Base-by-base conservation (phyloP, 2,113 vertebrate species). In the Vidua chalybeata region DNA sequence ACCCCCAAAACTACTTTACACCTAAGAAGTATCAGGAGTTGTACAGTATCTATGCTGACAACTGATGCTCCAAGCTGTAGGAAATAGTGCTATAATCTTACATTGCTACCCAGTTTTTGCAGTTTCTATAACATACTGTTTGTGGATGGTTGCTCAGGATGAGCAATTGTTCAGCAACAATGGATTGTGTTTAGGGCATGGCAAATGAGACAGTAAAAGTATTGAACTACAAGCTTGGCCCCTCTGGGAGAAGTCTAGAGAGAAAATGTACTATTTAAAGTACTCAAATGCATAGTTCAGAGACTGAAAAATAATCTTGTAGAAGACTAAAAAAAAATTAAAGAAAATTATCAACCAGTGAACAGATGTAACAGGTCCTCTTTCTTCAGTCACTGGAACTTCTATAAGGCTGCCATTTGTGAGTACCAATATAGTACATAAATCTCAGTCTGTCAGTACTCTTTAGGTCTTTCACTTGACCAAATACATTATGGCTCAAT, bases 121-220 rank as follows among this genome's bases (percentile, higher is more conserved):
- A 87, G 61, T 90, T 95, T 89, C 48, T 84, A 1, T 41, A 83
- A 68, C 16, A 58, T 37, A n/a, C 16, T 41, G 22, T 69, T 41
- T 72, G 56, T 63, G 33, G 33, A 91, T 7, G 85, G 52, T 13
- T 89, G 48, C 24, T 91, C 61, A 88, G 63, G 62, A 73, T 66
- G 16, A 66, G 20, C 52, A 66, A 72, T 67, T 80, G 18, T 68
- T 61, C 18, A 84, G 37, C 1, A 43, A 61, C 64, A 63, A 39
- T 21, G 59, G 77, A 89, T 84, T n/a, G 33, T 93, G 93, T 90
- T 95, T 93, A 96, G 19, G 91, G 52, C 35, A 72, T 33, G n/a
- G 31, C 67, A 92, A 91, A 96, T 64, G 33, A 81, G 61, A 87
- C 75, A 68, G 23, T 21, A 49, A 54, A 72, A 89, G 77, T 37